Base-by-base conservation (phyloP, 2,888 invertebrate genomes). In the Cheilosia vulpina region DNA sequence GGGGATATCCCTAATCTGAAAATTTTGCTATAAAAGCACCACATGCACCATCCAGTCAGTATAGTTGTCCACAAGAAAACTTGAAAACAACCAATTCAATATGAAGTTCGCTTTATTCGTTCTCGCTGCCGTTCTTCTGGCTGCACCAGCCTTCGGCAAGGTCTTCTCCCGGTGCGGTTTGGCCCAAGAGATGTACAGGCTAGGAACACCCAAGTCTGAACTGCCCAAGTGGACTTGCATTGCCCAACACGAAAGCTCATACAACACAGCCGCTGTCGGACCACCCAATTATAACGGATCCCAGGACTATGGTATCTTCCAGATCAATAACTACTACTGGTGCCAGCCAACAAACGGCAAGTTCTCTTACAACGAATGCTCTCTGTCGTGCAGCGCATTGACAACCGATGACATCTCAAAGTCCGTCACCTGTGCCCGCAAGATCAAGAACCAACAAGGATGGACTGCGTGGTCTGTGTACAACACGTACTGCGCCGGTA, bases 231-330 rank as follows among this genome's bases (percentile, higher is more conserved):
- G 91, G 91, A 83, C 90, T 3, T 91, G 91, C 80, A 89, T 91
- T 68, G 91, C 89, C 4, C 87, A 91, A 52, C 89, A 89, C 43
- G 92, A 91, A 87, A 92, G 91, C 83, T 89, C 89, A 43, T 91
- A 93, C 15, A 92, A 93, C 41, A 93, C 94, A 0, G 88, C 92
- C 55, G 92, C 91, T 2, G 89, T 92, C 50, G 93, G 94, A 0
- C 91, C 89, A 19, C 88, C 91, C 0, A 94, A 94, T 88, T 87
- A 87, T 1, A 93, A 94, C 88, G 94, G 94, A 0, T 91, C 92
- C 34, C 88, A 87, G 50, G 93, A 93, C 87, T 93, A 90, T 84
- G 92, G 92, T 27, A 87, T 92, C 45, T 92, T 92, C 84, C 92
- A 27, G 27, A 27, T 27, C 27, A 27, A 27, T 5, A 5, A 27